Conservation (phyloP, 2,888 invertebrate species). For the Dolichomitus sp. region DNA sequence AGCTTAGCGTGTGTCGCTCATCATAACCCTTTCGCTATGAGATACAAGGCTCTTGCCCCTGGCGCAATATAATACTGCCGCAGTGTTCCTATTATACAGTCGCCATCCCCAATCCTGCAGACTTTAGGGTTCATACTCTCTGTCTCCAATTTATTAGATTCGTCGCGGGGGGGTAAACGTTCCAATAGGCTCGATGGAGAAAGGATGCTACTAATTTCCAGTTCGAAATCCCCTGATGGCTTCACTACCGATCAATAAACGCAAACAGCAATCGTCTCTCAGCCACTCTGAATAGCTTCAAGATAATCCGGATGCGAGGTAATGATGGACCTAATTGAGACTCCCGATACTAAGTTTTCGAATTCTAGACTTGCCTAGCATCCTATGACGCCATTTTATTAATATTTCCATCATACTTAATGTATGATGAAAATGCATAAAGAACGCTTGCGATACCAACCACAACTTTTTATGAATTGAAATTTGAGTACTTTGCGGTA, state of each 20-base stretch:
- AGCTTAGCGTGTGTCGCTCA: conserved; percentile 78
- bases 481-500: too few species aligned
- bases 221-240: conserved; percentile 41
- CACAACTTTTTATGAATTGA: too few species aligned
- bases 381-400: neutral
- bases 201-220: conserved; percentile 60
- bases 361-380: neutral
- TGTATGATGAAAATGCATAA: neutral
- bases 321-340: conserved; percentile 1
- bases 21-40: conserved; percentile 78
- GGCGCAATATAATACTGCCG: conserved; percentile 23
- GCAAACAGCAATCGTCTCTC: conserved; percentile 26
- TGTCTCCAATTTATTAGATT: conserved; percentile 74
- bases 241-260: conserved; percentile 29
- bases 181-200: conserved; percentile 50
- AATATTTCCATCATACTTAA: neutral
- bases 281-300: neutral
- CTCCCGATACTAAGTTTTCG: neutral
- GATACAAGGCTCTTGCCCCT: conserved; percentile 49
- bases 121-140: conserved; percentile 56
- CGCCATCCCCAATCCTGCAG: conserved; percentile 34
- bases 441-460: neutral
- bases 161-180: conserved; percentile 62
- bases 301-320: neutral
- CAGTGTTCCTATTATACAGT: conserved; percentile 43